A percentile compares a stretch with the other conserved stretches of the same genome.
phyloP scores from a whole-genome alignment of 2,113 vertebrate genomes.

The Prolemur simus region DNA sequence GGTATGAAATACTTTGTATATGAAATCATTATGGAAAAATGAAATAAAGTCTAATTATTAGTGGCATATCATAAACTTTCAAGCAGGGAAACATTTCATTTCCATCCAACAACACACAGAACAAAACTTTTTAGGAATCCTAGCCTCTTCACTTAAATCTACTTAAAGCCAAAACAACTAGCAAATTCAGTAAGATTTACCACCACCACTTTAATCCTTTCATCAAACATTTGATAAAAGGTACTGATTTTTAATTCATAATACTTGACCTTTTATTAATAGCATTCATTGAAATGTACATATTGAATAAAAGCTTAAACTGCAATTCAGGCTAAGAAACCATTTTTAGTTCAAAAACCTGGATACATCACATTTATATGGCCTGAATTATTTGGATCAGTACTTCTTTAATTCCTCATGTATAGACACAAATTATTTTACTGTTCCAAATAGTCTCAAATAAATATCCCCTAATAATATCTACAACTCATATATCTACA shows the following conservation, averaged over 20 bases:
- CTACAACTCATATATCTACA: background rate
- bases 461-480: background rate
- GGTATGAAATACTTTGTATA: background rate
- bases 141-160: background rate
- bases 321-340: background rate
- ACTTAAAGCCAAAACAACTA: background rate
- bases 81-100: background rate
- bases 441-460: background rate
- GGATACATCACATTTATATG: background rate
- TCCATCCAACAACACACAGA: background rate
- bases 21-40: constrained; percentile 4
- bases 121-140: background rate
- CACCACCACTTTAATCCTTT: background rate
- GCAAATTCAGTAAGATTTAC: background rate
- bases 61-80: background rate
- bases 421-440: background rate
- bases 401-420: background rate
- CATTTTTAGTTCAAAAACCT: background rate
- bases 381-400: background rate
- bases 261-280: background rate
- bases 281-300: background rate
- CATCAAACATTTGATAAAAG: constrained; percentile 1
- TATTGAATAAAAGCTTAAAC: background rate
- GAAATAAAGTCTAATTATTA: constrained; percentile 1
- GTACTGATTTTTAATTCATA: background rate